Base-by-base conservation (phyloP, 2,113 vertebrate species). In the Galemys pyrenaicus region DNA sequence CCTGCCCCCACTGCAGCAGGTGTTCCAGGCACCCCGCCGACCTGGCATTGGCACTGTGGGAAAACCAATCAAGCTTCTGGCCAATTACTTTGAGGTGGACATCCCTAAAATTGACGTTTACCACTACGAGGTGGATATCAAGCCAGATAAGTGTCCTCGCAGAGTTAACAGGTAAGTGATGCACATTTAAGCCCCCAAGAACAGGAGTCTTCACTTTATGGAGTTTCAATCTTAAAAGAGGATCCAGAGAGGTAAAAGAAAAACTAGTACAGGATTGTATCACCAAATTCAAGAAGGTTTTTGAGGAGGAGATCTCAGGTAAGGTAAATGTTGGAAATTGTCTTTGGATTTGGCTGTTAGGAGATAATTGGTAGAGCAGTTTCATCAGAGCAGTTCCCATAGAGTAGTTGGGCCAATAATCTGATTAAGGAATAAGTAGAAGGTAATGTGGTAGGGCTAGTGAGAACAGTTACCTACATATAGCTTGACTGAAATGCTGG, bases 111-210 rank as follows among this genome's bases (percentile, higher is more conserved):
- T 99, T 90, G 99, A 99, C 82, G 99, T 99, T 88, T 99, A 98
- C 97, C 99, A 99, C 97, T 99, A 99, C 92, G 99, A 99, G 98
- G 99, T 99, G 98, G 99, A 99, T 98, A 99, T 99, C 97, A 99
- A 99, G 97, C 99, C 99, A 0, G 99, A 99, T 97, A 99, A 99
- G 98, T 99, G 99, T 97, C 99, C 99, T 15, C 99, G 99, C 62
- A 99, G 99, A 98, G 99, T 99, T 98, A 99, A 99, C 99, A 99
- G 99, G 99, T 99, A 99, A 98, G 98, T 97, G 95, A 96, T 97
- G 84, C 95, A 96, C 94, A 94, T 39, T 28, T 70, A 54, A 88
- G 74, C 22, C 88, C 85, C 56, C 35, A 49, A 37, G 17, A 74
- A 39, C 44, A n/a, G 32, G 60, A 87, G 22, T 64, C 24, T 46